phyloP scores from a whole-genome alignment of 2,113 vertebrate genomes.

The Solenodon paradoxus region DNA sequence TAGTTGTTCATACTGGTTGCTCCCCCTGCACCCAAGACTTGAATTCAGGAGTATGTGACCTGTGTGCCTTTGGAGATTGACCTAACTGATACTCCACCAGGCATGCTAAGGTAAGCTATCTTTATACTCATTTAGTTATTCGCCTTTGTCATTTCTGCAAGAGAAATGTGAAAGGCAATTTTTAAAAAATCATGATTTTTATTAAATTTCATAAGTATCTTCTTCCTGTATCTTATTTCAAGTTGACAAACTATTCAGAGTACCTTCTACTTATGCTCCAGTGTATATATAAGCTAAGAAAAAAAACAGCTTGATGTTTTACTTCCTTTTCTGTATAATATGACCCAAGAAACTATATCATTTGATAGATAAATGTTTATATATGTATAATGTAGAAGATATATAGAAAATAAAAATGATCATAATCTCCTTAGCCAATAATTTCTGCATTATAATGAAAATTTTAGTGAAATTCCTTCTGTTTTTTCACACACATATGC shows the following conservation, averaged over 20 bases:
- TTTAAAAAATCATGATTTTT: background rate
- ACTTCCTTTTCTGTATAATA: background rate
- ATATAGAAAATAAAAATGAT: background rate
- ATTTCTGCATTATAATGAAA: background rate
- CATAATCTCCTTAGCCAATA: background rate
- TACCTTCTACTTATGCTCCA: background rate
- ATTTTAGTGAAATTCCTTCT: background rate
- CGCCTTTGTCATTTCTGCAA: background rate
- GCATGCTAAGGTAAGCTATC: no score
- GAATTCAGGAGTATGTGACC: no score
- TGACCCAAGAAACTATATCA: background rate
- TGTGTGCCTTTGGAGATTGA: no score
- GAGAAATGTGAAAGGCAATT: background rate
- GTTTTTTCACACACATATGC: background rate
- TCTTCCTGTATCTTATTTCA: background rate
- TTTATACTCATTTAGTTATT: background rate
- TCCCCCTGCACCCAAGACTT: no score
- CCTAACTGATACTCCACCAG: no score
- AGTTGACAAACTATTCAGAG: background rate
- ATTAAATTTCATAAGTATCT: background rate
- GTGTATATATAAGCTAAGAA: background rate
- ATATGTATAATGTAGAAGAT: background rate
- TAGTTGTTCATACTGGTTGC: no score
- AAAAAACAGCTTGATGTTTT: background rate
- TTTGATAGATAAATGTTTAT: background rate